phyloP scores from a whole-genome alignment of 2,113 vertebrate genomes.

The Saguinus midas region DNA sequence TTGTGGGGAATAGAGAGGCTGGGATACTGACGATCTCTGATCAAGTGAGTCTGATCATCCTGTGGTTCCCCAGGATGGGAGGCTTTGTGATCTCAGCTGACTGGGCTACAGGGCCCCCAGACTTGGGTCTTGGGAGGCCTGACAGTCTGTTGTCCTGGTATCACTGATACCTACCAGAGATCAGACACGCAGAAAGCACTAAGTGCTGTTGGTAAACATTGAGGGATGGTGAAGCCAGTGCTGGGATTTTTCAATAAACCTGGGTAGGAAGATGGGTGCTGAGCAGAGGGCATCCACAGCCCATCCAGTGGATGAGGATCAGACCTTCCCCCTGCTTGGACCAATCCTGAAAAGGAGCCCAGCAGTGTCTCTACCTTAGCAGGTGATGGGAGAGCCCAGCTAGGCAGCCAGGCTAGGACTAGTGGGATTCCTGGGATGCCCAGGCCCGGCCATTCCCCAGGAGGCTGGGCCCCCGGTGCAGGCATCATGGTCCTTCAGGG shows the following conservation, averaged over 20 bases:
- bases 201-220: neutral
- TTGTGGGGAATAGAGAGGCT: neutral
- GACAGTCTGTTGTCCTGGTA: neutral
- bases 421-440: slow-evolving; percentile 27
- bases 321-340: neutral
- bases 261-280: neutral
- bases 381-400: neutral
- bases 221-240: neutral
- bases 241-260: neutral
- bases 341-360: neutral
- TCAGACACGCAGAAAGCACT: neutral
- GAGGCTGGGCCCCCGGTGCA: neutral
- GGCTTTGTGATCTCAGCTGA: neutral
- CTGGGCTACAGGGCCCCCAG: neutral
- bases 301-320: neutral
- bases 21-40: neutral
- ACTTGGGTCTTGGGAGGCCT: neutral
- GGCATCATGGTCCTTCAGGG: neutral
- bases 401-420: neutral
- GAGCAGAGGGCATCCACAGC: neutral
- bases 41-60: neutral
- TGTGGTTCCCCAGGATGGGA: neutral
- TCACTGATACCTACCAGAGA: neutral
- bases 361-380: neutral
- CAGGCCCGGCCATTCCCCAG: neutral